phyloP scores from a whole-genome alignment of 2,797 vertebrate species.

The Rhadinocentrus ornatus region DNA sequence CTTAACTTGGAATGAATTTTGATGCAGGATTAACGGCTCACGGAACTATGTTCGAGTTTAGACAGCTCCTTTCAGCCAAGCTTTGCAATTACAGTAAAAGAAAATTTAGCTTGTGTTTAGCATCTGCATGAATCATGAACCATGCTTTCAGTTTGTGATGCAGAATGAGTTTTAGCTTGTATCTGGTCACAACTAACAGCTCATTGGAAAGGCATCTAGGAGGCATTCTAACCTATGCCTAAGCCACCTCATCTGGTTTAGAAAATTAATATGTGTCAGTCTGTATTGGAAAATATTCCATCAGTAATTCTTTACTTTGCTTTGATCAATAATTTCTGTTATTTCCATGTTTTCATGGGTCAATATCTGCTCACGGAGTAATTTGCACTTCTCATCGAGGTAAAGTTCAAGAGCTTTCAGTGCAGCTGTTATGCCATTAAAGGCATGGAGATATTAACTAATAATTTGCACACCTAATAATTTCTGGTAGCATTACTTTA shows the following conservation, averaged over 20 bases:
- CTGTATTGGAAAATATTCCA: neutral
- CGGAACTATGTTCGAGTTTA: too few species aligned
- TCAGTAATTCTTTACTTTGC: neutral
- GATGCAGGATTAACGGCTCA: too few species aligned
- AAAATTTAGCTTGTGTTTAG: too few species aligned
- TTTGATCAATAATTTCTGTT: neutral
- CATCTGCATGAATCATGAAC: too few species aligned
- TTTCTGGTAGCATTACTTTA: neutral
- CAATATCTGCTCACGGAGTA: neutral
- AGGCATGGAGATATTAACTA: neutral
- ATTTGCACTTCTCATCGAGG: neutral
- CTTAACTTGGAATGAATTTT: neutral
- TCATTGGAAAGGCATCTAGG: neutral
- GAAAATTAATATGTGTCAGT: neutral
- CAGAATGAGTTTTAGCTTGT: neutral
- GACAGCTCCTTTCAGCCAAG: too few species aligned
- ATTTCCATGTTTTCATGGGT: neutral
- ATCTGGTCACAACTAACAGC: neutral
- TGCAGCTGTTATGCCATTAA: neutral
- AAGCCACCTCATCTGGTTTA: neutral
- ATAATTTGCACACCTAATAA: neutral
- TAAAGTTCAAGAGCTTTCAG: neutral
- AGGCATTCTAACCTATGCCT: neutral
- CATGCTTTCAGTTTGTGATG: too few species aligned
- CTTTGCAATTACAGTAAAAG: too few species aligned